Conservation (phyloP, 2,113 vertebrate genomes). For the Esox niger region DNA sequence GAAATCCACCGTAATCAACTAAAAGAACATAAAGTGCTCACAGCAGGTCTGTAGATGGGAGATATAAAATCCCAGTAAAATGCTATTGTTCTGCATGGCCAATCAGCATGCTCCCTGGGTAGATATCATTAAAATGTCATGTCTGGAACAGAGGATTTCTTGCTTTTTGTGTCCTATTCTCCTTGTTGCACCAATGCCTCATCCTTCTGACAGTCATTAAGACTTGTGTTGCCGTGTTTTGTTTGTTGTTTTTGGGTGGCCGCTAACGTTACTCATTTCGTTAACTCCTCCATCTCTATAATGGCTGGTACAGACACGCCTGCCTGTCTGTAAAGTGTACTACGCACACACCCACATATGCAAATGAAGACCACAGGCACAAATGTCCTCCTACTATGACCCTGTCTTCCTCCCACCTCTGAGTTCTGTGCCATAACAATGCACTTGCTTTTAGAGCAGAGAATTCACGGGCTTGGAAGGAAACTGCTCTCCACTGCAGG, state of each 20-base stretch:
- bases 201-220: not conserved
- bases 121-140: constrained; percentile 33
- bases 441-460: constrained; percentile 7
- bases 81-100: constrained; percentile 35
- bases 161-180: no score
- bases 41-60: constrained; percentile 28
- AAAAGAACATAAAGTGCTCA: constrained; percentile 32
- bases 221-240: no score
- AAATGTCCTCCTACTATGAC: constrained; percentile 1
- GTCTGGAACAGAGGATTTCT: no score
- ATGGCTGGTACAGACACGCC: not conserved
- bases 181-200: no score
- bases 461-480: not conserved
- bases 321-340: not conserved
- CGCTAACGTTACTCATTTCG: no score
- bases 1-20: constrained; percentile 26
- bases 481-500: constrained; percentile 22
- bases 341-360: not conserved
- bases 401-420: not conserved
- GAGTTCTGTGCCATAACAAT: not conserved
- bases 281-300: not conserved
- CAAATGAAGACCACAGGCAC: not conserved
- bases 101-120: constrained; percentile 38
- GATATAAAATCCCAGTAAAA: constrained; percentile 37
- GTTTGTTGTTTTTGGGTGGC: no score